These are phyloP conservation scores for Excalfactoria chinensis DNA, from an alignment of 2,113 vertebrate genomes.

Conservation along the genomic window DNA sequence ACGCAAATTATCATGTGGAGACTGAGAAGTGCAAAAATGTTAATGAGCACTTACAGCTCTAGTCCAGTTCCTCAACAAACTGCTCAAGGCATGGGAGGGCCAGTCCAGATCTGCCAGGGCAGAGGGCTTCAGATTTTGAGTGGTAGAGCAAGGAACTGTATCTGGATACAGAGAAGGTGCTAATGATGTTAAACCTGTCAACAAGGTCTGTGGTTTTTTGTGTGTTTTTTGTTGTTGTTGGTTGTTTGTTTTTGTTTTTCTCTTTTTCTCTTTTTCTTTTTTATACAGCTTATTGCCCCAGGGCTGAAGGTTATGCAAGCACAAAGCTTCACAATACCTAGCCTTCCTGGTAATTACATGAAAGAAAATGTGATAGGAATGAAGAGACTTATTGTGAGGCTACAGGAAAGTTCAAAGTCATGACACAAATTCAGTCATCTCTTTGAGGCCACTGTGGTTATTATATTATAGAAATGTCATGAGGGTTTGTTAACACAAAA, in stretches of 20 bases:
- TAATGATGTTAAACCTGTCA: not conserved
- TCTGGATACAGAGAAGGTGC: not conserved
- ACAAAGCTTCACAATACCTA: not conserved
- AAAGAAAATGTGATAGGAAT: not conserved
- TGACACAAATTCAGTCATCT: not conserved
- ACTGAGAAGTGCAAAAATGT: not conserved
- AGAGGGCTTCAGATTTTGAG: not conserved
- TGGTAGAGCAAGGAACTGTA: not conserved
- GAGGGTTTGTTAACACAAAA: not conserved
- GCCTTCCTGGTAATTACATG: not conserved
- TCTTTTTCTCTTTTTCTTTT: not conserved
- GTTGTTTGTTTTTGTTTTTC: no score
- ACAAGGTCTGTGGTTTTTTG: not conserved
- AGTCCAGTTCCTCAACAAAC: not conserved
- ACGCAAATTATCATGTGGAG: not conserved
- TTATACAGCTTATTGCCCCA: not conserved
- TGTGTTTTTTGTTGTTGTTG: no score
- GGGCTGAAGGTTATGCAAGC: not conserved
- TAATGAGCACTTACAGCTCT: not conserved
- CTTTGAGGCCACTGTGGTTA: not conserved
- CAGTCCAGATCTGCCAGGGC: not conserved
- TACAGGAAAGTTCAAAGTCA: not conserved
- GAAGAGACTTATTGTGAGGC: not conserved
- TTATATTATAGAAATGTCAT: not conserved
- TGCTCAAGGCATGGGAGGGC: rapidly evolving